Base-by-base conservation (phyloP, 2,888 invertebrate genomes). In the Agrochola lota region DNA sequence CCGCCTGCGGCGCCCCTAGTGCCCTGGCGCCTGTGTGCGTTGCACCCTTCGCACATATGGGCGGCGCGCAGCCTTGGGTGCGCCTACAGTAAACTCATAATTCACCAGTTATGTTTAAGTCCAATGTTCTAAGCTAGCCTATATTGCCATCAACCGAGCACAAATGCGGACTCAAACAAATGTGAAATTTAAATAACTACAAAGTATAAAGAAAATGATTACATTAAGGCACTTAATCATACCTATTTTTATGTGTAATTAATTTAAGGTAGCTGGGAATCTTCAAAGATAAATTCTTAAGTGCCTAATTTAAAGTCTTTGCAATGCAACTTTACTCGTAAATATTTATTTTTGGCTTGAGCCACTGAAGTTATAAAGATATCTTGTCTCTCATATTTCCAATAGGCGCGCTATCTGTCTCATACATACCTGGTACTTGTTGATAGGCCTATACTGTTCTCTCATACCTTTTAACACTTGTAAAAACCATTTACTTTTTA, bases 281-380 rank as follows among this genome's bases (percentile, higher is more conserved):
- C n/a, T 46, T 46, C 11, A 72, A n/a, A 57, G 9, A 57, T 68
- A 67, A 26, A 17, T 43, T 55, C 1, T 49, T 26, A 43, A 74
- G 76, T n/a, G 75, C 75, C 62, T 63, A 55, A 30, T 63, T 30
- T 12, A 52, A 30, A 46, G 17, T 62, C 6, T n/a, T 43, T 43
- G 62, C 75, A 75, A 75, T 35, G 9, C 0, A 30, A 3, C 30
- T 30, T 74, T 62, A 6, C 17, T 17, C 46, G 59, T 59, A 8
- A 8, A 26, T 26, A 6, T 49, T 40, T 46, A 20, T 30, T 26
- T 23, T 23, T 30, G 15, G 11, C 8, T 20, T 35, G 6, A n/a
- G 12, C 17, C 1, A 7, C 4, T 23, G 20, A 23, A 17, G n/a
- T 26, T 63, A 20, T 15, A 52, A 26, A 46, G 12, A 9, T 17